Evolutionary conservation across 2,113 vertebrate species (phyloP).

Genomic region (Notiomystis cincta): DNA sequence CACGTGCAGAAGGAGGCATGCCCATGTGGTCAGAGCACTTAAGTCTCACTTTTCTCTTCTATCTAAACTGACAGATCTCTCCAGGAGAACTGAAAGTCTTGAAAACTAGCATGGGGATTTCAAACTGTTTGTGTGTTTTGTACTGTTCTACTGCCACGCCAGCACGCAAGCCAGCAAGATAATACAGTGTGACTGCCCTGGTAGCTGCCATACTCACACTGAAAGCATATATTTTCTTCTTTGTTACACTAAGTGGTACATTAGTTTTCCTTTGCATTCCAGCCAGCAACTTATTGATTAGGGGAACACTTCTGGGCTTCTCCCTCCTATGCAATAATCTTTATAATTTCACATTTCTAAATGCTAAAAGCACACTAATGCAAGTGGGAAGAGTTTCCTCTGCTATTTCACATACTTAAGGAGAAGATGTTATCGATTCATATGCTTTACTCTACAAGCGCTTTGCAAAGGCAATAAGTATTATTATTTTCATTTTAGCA

Average conservation of each 20-base stretch:
- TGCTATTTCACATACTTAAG: slow-evolving; percentile 41
- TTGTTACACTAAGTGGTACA: neutral
- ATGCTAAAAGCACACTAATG: slow-evolving; percentile 34
- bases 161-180: neutral
- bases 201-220: neutral
- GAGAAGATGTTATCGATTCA: slow-evolving; percentile 9
- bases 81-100: neutral
- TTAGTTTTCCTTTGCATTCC: neutral
- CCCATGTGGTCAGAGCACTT: neutral
- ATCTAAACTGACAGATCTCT: neutral
- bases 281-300: slow-evolving; percentile 24
- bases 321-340: slow-evolving; percentile 6
- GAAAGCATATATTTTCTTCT: neutral
- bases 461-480: neutral
- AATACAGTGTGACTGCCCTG: neutral
- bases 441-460: slow-evolving; percentile 3
- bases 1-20: neutral
- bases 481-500: slow-evolving; percentile 48
- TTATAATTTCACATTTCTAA: slow-evolving; percentile 40
- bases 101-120: neutral
- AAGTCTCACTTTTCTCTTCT: neutral
- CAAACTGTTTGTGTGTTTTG: neutral
- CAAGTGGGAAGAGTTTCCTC: slow-evolving; percentile 25
- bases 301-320: neutral
- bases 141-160: neutral